phyloP scores from a whole-genome alignment of 2,797 vertebrate genomes.

The Aeoliscus strigatus region DNA sequence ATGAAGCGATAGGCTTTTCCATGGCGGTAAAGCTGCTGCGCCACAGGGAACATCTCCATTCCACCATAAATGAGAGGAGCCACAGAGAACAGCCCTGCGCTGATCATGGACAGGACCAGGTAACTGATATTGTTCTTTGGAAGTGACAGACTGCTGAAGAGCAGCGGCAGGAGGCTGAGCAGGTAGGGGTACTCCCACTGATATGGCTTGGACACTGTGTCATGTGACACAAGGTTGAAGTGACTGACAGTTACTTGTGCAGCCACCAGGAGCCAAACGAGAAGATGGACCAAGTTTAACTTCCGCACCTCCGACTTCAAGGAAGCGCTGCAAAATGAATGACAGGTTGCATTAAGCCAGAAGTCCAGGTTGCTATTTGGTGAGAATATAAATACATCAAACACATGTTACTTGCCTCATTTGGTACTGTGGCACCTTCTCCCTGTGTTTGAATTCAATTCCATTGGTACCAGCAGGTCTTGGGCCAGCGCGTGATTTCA shows the following conservation, averaged over 20 bases:
- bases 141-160: constrained; percentile 87
- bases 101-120: constrained; percentile 96
- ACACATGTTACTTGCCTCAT: constrained; percentile 76
- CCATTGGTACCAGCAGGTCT: constrained; percentile 81
- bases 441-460: constrained; percentile 81
- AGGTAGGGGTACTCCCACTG: constrained; percentile 97
- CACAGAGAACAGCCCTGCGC: constrained; percentile 89
- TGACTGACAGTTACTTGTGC: constrained; percentile 86
- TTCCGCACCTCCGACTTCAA: constrained; percentile 88
- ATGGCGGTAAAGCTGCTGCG: constrained; percentile 92
- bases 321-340: constrained; percentile 50
- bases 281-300: constrained; percentile 85
- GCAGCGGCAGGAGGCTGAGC: constrained; percentile 85
- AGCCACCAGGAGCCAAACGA: constrained; percentile 87
- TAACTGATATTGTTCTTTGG: constrained; percentile 98
- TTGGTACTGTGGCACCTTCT: constrained; percentile 85
- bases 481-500: constrained; percentile 86
- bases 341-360: neutral
- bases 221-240: constrained; percentile 84
- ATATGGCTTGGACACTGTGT: constrained; percentile 89
- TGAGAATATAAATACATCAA: constrained; percentile 2
- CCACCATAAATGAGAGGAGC: constrained; percentile 93
- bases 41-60: constrained; percentile 98
- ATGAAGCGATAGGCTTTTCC: constrained; percentile 96
- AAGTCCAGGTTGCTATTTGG: neutral